These are phyloP conservation scores for Chromobotia macracanthus DNA, from an alignment of 2,797 vertebrate species.

Conservation along the genomic window DNA sequence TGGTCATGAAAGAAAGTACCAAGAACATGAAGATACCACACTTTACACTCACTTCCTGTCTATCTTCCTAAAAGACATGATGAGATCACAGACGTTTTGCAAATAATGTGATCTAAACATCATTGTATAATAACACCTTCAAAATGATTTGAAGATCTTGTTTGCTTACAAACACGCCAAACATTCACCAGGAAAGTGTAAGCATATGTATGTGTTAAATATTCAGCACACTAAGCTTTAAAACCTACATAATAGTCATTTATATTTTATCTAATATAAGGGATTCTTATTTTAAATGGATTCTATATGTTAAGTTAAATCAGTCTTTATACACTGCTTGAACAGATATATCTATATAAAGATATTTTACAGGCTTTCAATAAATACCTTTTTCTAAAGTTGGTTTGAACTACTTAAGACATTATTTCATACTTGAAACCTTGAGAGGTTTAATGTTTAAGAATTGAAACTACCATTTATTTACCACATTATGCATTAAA, in stretches of 20 bases:
- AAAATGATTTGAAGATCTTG: not conserved
- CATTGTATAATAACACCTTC: not conserved
- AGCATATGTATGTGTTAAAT: not conserved
- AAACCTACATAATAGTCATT: constrained; percentile 10
- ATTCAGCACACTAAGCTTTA: constrained; percentile 15
- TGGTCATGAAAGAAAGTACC: constrained; percentile 32
- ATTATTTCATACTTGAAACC: not conserved
- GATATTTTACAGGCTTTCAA: constrained; percentile 7
- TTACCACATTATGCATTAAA: not conserved
- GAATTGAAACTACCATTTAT: not conserved
- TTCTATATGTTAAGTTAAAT: constrained; percentile 6
- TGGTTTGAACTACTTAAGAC: not conserved
- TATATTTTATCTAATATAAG: not conserved
- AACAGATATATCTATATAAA: constrained; percentile 9
- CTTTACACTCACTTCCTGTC: not conserved
- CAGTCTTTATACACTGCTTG: constrained; percentile 31
- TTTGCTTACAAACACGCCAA: not conserved
- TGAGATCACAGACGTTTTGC: constrained; percentile 17
- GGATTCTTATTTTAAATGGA: not conserved
- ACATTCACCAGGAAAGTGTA: not conserved
- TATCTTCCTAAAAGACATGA: no score
- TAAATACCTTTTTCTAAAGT: constrained; percentile 18
- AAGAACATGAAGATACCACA: not conserved
- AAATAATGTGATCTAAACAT: constrained; percentile 5
- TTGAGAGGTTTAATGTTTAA: not conserved